Evolutionary conservation across 2,797 vertebrate genomes (phyloP).

Genomic region (Xenentodon cancila): DNA sequence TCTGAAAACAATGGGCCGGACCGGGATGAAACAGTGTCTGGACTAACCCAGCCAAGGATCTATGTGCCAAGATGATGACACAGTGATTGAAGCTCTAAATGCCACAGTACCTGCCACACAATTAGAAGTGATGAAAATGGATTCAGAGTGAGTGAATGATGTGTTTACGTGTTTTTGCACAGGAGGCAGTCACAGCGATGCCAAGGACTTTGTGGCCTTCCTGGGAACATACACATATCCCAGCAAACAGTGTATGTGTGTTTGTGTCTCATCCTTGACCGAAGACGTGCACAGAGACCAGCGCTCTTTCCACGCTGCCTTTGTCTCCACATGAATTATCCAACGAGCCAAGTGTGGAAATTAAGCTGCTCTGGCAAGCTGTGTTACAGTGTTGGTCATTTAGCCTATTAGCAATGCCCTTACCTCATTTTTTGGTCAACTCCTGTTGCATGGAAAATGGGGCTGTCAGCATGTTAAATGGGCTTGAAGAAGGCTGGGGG

Average conservation of each 20-base stretch:
- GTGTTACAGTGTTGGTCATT: slow-evolving; percentile 74
- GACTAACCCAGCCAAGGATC: slow-evolving; percentile 8
- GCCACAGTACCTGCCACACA: slow-evolving; percentile 36
- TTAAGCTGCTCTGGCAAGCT: slow-evolving; percentile 72
- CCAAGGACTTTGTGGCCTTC: slow-evolving; percentile 30
- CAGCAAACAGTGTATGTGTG: slow-evolving; percentile 13
- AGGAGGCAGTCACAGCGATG: slow-evolving; percentile 46
- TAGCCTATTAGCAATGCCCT: slow-evolving; percentile 75
- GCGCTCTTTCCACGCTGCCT: slow-evolving; percentile 65
- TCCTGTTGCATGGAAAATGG: slow-evolving; percentile 80
- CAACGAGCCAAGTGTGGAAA: slow-evolving; percentile 74
- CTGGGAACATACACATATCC: slow-evolving; percentile 22
- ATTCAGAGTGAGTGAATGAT: slow-evolving; percentile 42
- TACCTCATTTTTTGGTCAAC: slow-evolving; percentile 82
- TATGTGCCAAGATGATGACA: slow-evolving; percentile 51
- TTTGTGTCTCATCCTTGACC: slow-evolving; percentile 52
- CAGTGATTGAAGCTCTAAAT: slow-evolving; percentile 47
- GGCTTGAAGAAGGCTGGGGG: slow-evolving; percentile 55
- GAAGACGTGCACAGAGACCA: slow-evolving; percentile 65
- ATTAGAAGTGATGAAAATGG: slow-evolving; percentile 55
- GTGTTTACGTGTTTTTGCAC: slow-evolving; percentile 51
- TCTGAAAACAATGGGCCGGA: slow-evolving; percentile 33
- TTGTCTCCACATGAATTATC: slow-evolving; percentile 82
- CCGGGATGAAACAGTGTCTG: slow-evolving; percentile 24
- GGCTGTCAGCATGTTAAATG: slow-evolving; percentile 77